phyloP scores from a whole-genome alignment of 2,888 invertebrate genomes.

The Gastracanthus pulcherrimus region DNA sequence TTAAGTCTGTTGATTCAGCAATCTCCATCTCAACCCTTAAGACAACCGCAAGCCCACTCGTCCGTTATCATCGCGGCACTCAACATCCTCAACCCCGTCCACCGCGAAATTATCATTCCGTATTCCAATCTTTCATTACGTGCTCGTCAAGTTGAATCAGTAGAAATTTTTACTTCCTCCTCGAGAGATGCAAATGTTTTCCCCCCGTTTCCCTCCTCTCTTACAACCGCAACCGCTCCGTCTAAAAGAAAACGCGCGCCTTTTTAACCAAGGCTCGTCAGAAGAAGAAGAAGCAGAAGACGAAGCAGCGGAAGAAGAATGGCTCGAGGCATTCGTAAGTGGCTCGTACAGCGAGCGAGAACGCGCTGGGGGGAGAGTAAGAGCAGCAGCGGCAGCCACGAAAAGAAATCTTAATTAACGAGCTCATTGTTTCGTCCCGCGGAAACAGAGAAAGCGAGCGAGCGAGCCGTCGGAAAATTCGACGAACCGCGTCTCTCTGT shows the following conservation, averaged over 20 bases:
- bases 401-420: slow-evolving; percentile 90
- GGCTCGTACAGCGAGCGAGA: no score
- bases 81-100: not conserved
- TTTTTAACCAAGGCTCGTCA: slow-evolving; percentile 24
- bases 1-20: no score
- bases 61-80: no score
- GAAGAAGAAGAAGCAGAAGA: no score
- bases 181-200: slow-evolving; percentile 47
- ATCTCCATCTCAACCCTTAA: no score
- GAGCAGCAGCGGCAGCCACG: slow-evolving; percentile 66
- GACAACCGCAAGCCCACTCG: no score
- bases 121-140: slow-evolving; percentile 51
- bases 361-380: slow-evolving; percentile 11
- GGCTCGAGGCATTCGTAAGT: slow-evolving; percentile 59
- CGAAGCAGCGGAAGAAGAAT: slow-evolving; percentile 39
- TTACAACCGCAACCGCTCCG: no score
- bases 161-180: slow-evolving; percentile 46
- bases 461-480: slow-evolving; percentile 67
- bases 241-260: not conserved
- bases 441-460: slow-evolving; percentile 81
- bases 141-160: slow-evolving; percentile 48
- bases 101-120: slow-evolving; percentile 45
- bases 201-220: not conserved
- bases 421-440: slow-evolving; percentile 85
- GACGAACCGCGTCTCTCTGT: slow-evolving; percentile 52